Base-by-base conservation (phyloP, 2,888 invertebrate species). In the Phymatocera aterrima region DNA sequence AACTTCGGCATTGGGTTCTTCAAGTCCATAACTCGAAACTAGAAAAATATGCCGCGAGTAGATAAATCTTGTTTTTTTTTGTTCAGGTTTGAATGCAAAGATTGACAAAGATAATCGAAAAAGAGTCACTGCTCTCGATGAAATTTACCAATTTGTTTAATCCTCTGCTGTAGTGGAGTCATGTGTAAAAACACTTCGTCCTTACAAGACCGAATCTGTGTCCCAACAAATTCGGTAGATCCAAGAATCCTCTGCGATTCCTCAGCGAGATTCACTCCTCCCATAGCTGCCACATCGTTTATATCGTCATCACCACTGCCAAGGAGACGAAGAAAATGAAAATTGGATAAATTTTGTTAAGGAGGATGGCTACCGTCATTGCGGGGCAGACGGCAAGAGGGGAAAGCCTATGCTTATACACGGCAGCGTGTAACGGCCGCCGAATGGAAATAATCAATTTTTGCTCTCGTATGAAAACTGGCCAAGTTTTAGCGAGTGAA, bases 231-330 rank as follows among this genome's bases (percentile, higher is more conserved):
- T 87, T 97, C 97, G 1, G 97, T 96, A 18, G 97, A 95, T 15
- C 97, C 97, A 80, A 99, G 93, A 87, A 99, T 99, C 90, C 97
- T 95, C 90, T 98, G 98, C 48, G 97, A 96, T 91, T 99, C 99
- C 91, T 99, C 99, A 0, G 97, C 96, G 86, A 99, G 93, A 92
- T 99, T 99, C 78, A 99, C 99, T 74, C 99, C 99, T 82, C 99
- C 99, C 99, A 99, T 99, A 10, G 99, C 98, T 40, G 99, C 98
- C 15, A 99, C 99, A 92, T 99, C 99, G 88, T 99, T 99, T 87
- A 99, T 98, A 90, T 99, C 98, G 89, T 98, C 98, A 87, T 98
- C 98, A 60, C 97, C 97, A 81, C 94, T 92, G 90, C 91, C 91
- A 93, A 92, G 93, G 88, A 92, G 90, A 89, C 61, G 89, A 88